phyloP scores from a whole-genome alignment of 30 jellyfish, hydroid and myxozoan genomes.

The Chironex yamaguchii region DNA sequence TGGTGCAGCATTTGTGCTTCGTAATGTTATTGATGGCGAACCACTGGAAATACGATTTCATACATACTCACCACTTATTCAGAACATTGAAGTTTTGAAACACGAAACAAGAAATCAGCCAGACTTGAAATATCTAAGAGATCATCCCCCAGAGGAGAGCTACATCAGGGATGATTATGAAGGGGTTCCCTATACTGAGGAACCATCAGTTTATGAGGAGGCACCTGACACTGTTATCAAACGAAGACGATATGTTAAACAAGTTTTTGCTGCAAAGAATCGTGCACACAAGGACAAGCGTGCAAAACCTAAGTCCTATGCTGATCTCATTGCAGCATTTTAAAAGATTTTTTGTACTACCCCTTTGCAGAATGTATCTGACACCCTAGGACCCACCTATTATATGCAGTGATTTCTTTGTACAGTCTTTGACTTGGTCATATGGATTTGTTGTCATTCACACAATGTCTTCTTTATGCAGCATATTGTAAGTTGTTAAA shows the following conservation, averaged over 20 bases:
- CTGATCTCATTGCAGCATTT: too few relatives aligned
- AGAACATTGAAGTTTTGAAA: slow-evolving; percentile 90
- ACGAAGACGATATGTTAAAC: not conserved
- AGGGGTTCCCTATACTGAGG: slow-evolving; percentile 89
- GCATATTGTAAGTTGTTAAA: too few relatives aligned
- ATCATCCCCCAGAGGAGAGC: slow-evolving; percentile 88
- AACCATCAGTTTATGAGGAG: slow-evolving; percentile 66
- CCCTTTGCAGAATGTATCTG: too few relatives aligned
- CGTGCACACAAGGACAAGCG: not conserved
- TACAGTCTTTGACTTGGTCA: too few relatives aligned
- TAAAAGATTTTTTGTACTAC: too few relatives aligned
- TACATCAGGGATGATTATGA: slow-evolving; percentile 81
- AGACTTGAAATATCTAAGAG: slow-evolving; percentile 82
- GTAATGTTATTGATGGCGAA: slow-evolving; percentile 89
- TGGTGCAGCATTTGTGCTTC: slow-evolving; percentile 74
- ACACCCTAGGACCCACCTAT: too few relatives aligned
- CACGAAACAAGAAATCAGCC: slow-evolving; percentile 83
- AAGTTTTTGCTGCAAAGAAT: not conserved
- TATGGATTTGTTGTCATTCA: too few relatives aligned
- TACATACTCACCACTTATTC: slow-evolving; percentile 86
- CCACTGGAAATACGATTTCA: slow-evolving; percentile 90
- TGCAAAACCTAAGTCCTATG: too few relatives aligned
- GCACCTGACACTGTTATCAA: slow-evolving; percentile 8
- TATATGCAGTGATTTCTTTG: too few relatives aligned
- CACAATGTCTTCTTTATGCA: too few relatives aligned